Evolutionary conservation across 2,797 vertebrate genomes (phyloP).

Genomic region (Rhinophrynus dorsalis): DNA sequence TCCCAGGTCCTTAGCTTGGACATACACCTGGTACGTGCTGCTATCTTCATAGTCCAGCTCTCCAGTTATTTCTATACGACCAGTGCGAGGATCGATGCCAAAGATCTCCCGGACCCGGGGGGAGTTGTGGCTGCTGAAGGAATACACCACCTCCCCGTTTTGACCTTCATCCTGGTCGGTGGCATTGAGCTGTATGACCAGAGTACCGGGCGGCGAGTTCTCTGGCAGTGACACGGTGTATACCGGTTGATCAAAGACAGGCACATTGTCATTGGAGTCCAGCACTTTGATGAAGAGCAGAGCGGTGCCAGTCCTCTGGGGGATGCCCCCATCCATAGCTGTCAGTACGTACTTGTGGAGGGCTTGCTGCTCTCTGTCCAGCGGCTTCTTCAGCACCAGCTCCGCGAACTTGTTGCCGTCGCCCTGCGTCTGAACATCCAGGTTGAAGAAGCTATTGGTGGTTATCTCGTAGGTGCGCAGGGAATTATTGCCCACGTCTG

Average conservation of each 20-base stretch:
- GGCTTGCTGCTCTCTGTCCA: conserved; percentile 95
- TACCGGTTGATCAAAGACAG: conserved; percentile 90
- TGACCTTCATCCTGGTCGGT: conserved; percentile 91
- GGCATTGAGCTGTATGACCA: conserved; percentile 93
- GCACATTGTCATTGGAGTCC: conserved; percentile 96
- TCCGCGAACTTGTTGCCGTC: conserved; percentile 91
- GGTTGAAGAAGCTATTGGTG: conserved; percentile 89
- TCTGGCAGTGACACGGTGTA: conserved; percentile 89
- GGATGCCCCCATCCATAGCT: conserved; percentile 92
- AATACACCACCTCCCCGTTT: conserved; percentile 92
- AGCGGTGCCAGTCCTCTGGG: conserved; percentile 91
- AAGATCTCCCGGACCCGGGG: conserved; percentile 88
- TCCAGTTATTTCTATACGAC: conserved; percentile 88
- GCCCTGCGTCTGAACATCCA: conserved; percentile 93
- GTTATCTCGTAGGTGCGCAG: conserved; percentile 94
- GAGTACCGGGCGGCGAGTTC: conserved; percentile 86
- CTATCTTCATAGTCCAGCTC: conserved; percentile 96
- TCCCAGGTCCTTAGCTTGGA: conserved; percentile 95
- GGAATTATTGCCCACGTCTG: conserved; percentile 94
- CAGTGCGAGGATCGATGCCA: conserved; percentile 83
- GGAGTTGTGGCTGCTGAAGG: conserved; percentile 94
- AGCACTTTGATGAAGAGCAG: conserved; percentile 90
- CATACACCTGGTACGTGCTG: conserved; percentile 87
- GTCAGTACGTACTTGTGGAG: conserved; percentile 95
- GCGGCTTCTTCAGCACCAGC: conserved; percentile 87